These are phyloP conservation scores for Prinia subflava DNA, from an alignment of 2,113 vertebrate genomes.

Conservation along the genomic window DNA sequence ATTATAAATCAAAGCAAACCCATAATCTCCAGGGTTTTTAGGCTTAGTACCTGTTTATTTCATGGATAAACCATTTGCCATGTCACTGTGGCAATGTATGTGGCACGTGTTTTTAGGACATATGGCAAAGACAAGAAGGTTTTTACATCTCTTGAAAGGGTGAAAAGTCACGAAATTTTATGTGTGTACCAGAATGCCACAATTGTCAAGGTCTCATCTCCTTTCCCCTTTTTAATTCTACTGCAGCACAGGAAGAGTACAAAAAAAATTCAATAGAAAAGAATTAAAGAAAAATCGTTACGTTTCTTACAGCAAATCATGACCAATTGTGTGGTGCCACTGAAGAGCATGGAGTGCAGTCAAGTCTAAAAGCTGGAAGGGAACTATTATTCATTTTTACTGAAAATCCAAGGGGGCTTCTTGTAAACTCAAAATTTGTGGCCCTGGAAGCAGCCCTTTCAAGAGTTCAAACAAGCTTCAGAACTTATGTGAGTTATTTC, in stretches of 20 bases:
- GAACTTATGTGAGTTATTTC: not conserved
- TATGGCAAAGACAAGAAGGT: not conserved
- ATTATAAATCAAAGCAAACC: not conserved
- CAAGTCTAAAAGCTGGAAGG: slow-evolving; percentile 24
- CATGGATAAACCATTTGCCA: not conserved
- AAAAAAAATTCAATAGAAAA: slow-evolving; percentile 10
- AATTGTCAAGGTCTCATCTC: slow-evolving; percentile 10
- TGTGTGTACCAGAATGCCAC: not conserved
- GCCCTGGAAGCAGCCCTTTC: not conserved
- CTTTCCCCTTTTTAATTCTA: not conserved
- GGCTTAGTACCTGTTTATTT: not conserved
- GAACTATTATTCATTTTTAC: slow-evolving; percentile 19
- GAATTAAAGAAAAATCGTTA: slow-evolving; percentile 42
- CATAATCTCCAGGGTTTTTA: not conserved
- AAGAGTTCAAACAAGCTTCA: not conserved
- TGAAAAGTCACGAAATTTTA: not conserved
- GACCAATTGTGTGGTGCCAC: not conserved
- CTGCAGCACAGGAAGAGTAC: not conserved
- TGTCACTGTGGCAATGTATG: not conserved
- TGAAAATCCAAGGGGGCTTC: slow-evolving; percentile 9
- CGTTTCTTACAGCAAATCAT: slow-evolving; percentile 15
- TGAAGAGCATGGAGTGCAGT: not conserved
- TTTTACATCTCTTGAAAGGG: not conserved
- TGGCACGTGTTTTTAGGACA: not conserved
- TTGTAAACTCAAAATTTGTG: not conserved